Conservation (phyloP, 1,140 invertebrate genomes). For the Leptonema lineaticorne region DNA sequence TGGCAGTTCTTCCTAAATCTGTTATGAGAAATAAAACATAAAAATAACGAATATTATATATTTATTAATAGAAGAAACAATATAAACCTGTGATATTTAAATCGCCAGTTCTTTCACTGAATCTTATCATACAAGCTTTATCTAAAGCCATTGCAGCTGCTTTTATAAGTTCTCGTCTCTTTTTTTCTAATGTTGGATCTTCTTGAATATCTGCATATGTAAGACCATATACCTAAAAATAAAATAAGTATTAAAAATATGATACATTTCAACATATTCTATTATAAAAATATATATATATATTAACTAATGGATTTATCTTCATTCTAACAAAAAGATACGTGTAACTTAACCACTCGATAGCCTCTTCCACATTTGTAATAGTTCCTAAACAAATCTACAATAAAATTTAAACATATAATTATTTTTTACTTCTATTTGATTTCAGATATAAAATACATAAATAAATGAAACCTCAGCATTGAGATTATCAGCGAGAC, state of each 20-base stretch:
- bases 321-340: constrained; percentile 94
- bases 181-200: constrained; percentile 74
- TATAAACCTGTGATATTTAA: constrained; percentile 71
- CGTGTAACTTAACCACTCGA: constrained; percentile 97
- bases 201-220: constrained; percentile 69
- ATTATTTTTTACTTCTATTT: constrained; percentile 17
- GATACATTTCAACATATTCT: background rate
- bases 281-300: constrained; percentile 1
- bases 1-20: constrained; percentile 94
- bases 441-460: background rate
- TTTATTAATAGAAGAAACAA: too few relatives aligned
- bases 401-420: constrained; percentile 42
- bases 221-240: constrained; percentile 72
- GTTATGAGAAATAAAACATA: too few relatives aligned
- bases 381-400: constrained; percentile 92
- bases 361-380: constrained; percentile 91
- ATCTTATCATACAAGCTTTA: constrained; percentile 93
- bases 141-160: constrained; percentile 82
- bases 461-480: constrained; percentile 88
- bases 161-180: constrained; percentile 75
- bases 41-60: constrained; percentile 34
- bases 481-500: constrained; percentile 95
- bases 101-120: constrained; percentile 79
- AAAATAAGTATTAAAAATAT: background rate
- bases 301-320: constrained; percentile 79